Evolutionary conservation across 2,888 invertebrate genomes (phyloP), one percentile per base, ranked within the genome.

Genomic region (Drosophila histrio): DNA sequence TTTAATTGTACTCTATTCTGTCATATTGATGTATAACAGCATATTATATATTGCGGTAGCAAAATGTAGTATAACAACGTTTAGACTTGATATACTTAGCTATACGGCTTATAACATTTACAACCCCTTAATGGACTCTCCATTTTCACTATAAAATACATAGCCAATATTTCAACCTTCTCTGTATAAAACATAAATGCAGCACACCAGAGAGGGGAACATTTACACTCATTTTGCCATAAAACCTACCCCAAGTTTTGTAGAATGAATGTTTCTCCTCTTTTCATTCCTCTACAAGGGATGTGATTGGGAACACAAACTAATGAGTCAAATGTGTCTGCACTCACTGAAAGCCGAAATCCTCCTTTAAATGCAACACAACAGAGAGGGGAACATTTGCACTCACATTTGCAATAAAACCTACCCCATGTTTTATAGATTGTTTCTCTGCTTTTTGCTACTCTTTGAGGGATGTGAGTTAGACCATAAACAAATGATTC

Each of bases 241-340:
- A 43, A 13, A 24, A 47, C 11, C 32, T 43, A 36, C 53, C 73
- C 62, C 57, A 19, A 21, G 15, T 22, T 30, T 11, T 39, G 34
- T 11, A 49, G 43, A 46, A n/a, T 36, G 1, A 54, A 28, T 17
- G 22, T 41, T 30, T 32, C 1, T 32, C 26, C 38, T 50, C 53
- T 39, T 39, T 5, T 17, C 28, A 15, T 28, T 17, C 36, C 59
- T 28, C 44, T 22, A 3, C 2, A 11, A 24, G 32, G 8, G 4
- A 32, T 17, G 6, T 19, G 50, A 28, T 38, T 52, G 13, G n/a
- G 30, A 39, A 15, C 44, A 7, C 3, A 28, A 54, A 41, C 24
- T 24, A 56, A 64, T 70, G 64, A 58, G 71, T 58, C 6, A 38
- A 61, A 39, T 53, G 47, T 13, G 26, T 58, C 61, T 71, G 44